Evolutionary conservation across 2,113 vertebrate species (phyloP), one percentile per base, ranked within the genome.

Genomic region (Clarias macrocephalus): DNA sequence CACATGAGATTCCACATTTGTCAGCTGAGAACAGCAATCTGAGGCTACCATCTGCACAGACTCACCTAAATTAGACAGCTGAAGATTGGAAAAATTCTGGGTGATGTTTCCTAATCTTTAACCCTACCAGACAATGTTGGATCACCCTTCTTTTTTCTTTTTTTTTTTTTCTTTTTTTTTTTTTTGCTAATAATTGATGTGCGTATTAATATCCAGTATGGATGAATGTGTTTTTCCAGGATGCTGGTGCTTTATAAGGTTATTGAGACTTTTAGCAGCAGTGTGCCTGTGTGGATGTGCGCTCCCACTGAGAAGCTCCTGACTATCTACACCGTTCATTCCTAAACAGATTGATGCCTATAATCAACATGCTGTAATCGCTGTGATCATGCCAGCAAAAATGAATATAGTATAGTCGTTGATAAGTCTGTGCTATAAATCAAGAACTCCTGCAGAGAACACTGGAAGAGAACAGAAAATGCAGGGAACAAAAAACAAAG

Each of bases 351-450:
- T 25, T 63, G 12, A 82, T 63, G 48, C 68, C n/a, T 19, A 56
- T 83, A 83, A 68, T 83, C 60, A 66, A 66, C 81, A 16, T 63
- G 81, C 0, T 66, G 30, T 21, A 68, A 83, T 83, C 30, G 48
- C 48, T 70, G 18, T 70, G 63, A 83, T 70, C 15, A 19, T 83
- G 33, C 25, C 62, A 52, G 60, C 25, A 65, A 83, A 83, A 83
- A 28, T 23, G 25, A 66, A 65, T 83, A 28, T 54, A 52, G 9
- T 68, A 18, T 65, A 85, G 33, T 15, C 30, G 16, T 37, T 62
- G 18, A 33, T 80, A 30, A 80, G 52, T 4, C 10, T 81, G 57
- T 33, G 6, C 3, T 28, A 28, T 52, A 66, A 48, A 82, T 28
- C 0, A 2, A 66, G 73, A 13, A 19, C 23, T 70, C 33, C 52